Conservation (phyloP, 2,113 vertebrate species). For the Chaetodon trifascialis region DNA sequence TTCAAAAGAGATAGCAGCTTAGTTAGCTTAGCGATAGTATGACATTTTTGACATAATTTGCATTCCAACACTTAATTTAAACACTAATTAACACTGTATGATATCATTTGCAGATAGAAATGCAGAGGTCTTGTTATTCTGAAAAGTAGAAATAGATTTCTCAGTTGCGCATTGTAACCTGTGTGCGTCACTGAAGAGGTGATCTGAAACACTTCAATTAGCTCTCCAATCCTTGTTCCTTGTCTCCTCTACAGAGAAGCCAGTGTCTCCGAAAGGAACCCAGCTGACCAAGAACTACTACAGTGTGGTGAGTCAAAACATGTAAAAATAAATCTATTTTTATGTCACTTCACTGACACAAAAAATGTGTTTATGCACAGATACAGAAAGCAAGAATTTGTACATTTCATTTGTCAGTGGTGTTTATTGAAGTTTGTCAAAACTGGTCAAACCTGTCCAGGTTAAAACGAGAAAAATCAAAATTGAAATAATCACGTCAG, state of each 20-base stretch:
- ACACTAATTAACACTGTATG: background rate
- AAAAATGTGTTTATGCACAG: background rate
- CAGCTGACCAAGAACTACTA: conserved; percentile 98
- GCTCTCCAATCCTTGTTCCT: background rate
- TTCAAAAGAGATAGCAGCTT: background rate
- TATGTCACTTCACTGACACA: background rate
- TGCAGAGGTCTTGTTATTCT: background rate
- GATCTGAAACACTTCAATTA: no score
- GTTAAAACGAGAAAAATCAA: background rate
- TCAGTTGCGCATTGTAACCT: no score
- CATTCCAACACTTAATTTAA: background rate
- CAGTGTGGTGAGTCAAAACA: conserved; percentile 88
- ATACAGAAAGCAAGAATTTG: no score
- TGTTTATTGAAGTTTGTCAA: background rate
- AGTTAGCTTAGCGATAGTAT: background rate
- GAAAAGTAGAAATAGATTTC: no score
- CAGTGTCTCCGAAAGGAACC: conserved; percentile 92
- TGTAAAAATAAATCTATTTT: no score
- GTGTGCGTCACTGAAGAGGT: no score
- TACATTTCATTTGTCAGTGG: background rate
- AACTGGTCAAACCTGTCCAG: background rate
- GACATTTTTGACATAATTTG: no score
- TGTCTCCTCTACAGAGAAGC: conserved; percentile 88
- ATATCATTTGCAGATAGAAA: background rate
- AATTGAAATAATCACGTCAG: background rate